Evolutionary conservation across 2,888 invertebrate species (phyloP).

Genomic region (Zaprionus obscuricornis): DNA sequence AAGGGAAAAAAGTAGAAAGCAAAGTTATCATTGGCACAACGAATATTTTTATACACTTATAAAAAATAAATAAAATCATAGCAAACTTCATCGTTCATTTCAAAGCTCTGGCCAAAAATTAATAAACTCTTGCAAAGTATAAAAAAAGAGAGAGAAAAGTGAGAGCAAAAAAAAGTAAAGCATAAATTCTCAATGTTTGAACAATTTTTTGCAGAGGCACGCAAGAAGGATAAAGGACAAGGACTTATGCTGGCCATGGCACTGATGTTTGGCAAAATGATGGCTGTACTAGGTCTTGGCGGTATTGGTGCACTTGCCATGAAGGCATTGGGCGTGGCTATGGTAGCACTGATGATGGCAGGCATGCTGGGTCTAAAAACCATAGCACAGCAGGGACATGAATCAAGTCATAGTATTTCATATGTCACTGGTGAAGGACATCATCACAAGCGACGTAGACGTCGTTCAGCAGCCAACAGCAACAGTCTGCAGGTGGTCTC

Average conservation of each 20-base stretch:
- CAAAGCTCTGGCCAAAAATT: too few relatives aligned
- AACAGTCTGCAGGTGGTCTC: conserved; percentile 24
- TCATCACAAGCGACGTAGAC: conserved; percentile 78
- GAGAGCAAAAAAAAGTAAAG: too few relatives aligned
- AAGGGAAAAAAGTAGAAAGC: too few relatives aligned
- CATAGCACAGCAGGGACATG: conserved; percentile 85
- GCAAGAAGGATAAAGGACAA: conserved; percentile 87
- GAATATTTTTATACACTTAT: too few relatives aligned
- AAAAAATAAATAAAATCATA: too few relatives aligned
- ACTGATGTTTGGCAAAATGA: conserved; percentile 90
- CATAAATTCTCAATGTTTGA: conserved; percentile 32
- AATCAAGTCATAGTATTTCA: conserved; percentile 85
- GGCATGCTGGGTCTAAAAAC: conserved; percentile 90
- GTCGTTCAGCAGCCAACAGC: conserved; percentile 43
- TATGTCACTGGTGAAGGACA: conserved; percentile 83
- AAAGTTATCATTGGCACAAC: too few relatives aligned
- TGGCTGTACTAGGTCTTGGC: conserved; percentile 90
- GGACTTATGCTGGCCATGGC: conserved; percentile 85
- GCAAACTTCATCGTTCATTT: too few relatives aligned
- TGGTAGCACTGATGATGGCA: conserved; percentile 89
- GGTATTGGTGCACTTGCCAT: conserved; percentile 90
- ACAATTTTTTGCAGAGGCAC: conserved; percentile 84
- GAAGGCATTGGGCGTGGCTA: conserved; percentile 90
- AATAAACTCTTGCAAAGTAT: too few relatives aligned
- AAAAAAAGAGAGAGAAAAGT: too few relatives aligned